Conservation (phyloP, 1,140 invertebrate genomes). For the Aleiodes sp. region DNA sequence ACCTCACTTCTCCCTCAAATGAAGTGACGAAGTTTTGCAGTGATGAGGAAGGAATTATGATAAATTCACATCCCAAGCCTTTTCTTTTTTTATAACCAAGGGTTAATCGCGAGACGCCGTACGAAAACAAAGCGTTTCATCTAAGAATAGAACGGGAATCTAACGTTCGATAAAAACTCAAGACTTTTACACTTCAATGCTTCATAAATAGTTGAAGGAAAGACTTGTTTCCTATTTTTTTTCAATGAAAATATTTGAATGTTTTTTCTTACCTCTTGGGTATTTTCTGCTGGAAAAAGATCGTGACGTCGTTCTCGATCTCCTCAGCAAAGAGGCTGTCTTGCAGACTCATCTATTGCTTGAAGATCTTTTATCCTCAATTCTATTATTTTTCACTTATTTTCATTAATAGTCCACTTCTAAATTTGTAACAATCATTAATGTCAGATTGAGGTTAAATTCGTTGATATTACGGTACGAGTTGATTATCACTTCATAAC, state of each 20-base stretch:
- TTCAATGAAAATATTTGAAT: neutral
- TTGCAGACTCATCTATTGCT: conserved; percentile 57
- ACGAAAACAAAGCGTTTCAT: neutral
- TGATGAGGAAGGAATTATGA: no score
- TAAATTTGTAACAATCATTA: neutral
- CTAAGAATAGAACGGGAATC: conserved; percentile 19
- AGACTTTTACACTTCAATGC: neutral
- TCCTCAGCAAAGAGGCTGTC: conserved; percentile 56
- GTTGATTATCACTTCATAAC: neutral
- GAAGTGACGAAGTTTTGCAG: no score
- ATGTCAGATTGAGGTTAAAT: conserved; percentile 23
- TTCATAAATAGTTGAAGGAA: no score
- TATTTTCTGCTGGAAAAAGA: conserved; percentile 49
- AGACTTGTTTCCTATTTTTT: neutral
- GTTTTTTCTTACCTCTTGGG: conserved; percentile 54
- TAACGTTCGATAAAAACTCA: neutral
- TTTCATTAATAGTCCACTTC: neutral
- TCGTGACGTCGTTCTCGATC: conserved; percentile 56
- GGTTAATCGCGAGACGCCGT: neutral
- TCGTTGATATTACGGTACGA: neutral
- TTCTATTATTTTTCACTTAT: neutral
- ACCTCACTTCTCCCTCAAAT: no score
- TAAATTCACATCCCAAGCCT: neutral
- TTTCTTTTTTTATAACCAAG: neutral
- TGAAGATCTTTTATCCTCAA: neutral